phyloP scores from a whole-genome alignment of 2,797 vertebrate species.

The Lateolabrax maculatus region DNA sequence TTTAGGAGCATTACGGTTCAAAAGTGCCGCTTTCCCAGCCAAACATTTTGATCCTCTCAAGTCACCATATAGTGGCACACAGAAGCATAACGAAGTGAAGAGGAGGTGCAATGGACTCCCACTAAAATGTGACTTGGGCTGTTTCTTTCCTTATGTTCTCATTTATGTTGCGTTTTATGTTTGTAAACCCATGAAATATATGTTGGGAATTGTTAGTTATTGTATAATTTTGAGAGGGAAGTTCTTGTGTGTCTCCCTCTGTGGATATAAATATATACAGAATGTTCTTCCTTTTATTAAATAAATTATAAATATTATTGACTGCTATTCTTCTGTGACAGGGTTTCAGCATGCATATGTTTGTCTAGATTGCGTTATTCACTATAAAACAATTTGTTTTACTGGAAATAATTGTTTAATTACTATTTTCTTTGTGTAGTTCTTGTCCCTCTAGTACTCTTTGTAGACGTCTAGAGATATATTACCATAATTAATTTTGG shows the following conservation, averaged over 20 bases:
- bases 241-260: not conserved
- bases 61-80: slow-evolving; percentile 50
- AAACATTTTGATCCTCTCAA: slow-evolving; percentile 75
- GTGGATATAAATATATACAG: too few species aligned
- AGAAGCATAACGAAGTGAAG: slow-evolving; percentile 42
- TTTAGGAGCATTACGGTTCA: slow-evolving; percentile 69
- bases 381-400: not conserved
- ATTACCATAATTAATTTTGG: slow-evolving; percentile 38
- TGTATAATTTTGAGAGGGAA: not conserved
- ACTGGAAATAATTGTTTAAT: slow-evolving; percentile 35
- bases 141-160: slow-evolving; percentile 14
- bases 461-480: slow-evolving; percentile 24
- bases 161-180: slow-evolving; percentile 13
- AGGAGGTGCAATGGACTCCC: slow-evolving; percentile 39
- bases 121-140: slow-evolving; percentile 34
- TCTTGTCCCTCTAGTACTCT: slow-evolving; percentile 13
- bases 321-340: not conserved
- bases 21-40: slow-evolving; percentile 55
- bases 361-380: not conserved
- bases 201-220: slow-evolving; percentile 13
- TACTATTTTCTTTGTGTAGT: slow-evolving; percentile 20
- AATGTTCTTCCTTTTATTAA: too few species aligned
- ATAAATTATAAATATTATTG: not conserved
- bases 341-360: not conserved
- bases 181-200: not conserved